Evolutionary conservation across 2,888 invertebrate genomes (phyloP).

Genomic region (Drosophila seclusa): DNA sequence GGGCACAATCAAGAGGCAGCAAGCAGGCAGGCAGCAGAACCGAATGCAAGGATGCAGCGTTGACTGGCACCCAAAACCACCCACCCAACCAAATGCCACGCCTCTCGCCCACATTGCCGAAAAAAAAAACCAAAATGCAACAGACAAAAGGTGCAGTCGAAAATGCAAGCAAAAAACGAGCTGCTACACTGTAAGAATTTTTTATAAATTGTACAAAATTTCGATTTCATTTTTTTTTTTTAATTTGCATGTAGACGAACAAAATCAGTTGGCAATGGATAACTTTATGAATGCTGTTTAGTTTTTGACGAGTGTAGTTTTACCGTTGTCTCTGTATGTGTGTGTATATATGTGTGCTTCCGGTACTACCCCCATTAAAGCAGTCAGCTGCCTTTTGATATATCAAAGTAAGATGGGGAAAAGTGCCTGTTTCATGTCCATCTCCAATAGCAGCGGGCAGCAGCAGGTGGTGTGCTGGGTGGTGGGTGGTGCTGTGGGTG

Average conservation of each 20-base stretch:
- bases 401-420: background rate
- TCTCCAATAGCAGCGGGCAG: slow-evolving; percentile 22
- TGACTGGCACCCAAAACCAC: background rate
- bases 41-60: slow-evolving; percentile 46
- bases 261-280: no score
- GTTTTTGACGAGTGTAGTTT: background rate
- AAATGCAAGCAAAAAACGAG: slow-evolving; percentile 33
- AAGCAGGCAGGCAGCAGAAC: slow-evolving; percentile 4
- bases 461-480: slow-evolving; percentile 11
- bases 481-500: background rate
- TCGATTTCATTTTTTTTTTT: background rate
- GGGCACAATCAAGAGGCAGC: slow-evolving; percentile 36
- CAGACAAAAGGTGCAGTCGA: slow-evolving; percentile 47
- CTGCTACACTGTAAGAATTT: slow-evolving; percentile 34
- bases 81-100: slow-evolving; percentile 7
- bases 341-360: background rate
- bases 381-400: slow-evolving; percentile 42
- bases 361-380: slow-evolving; percentile 30
- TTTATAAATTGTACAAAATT: background rate
- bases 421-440: slow-evolving; percentile 37
- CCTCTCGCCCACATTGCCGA: slow-evolving; percentile 27
- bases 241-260: background rate
- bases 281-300: background rate
- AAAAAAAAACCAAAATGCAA: slow-evolving; percentile 43
- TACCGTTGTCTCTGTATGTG: background rate